phyloP scores from a whole-genome alignment of 2,113 vertebrate species.

The Pontoporia blainvillei region DNA sequence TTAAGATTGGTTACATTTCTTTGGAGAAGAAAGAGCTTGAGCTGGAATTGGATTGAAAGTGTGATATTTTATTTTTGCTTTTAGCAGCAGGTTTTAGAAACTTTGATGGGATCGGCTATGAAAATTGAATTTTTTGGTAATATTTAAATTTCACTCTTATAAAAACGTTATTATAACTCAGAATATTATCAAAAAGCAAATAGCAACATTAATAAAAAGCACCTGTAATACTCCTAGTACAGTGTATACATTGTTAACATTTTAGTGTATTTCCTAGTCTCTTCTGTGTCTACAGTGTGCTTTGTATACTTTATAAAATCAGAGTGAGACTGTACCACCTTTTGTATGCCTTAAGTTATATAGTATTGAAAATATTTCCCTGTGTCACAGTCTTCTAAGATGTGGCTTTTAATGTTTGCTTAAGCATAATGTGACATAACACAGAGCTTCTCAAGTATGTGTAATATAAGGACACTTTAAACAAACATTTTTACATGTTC shows the following conservation, averaged over 20 bases:
- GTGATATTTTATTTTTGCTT: background rate
- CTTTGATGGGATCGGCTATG: background rate
- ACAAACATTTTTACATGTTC: background rate
- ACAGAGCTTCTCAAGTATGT: background rate
- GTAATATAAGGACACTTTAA: background rate
- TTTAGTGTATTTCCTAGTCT: background rate
- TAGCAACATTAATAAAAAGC: background rate
- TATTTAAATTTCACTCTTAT: background rate
- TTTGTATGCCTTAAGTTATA: background rate
- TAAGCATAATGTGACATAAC: background rate
- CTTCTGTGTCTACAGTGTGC: background rate
- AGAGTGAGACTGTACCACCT: background rate
- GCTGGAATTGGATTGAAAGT: background rate
- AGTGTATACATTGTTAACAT: background rate
- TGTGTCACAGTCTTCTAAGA: background rate
- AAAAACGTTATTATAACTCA: background rate
- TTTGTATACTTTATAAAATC: background rate
- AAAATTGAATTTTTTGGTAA: background rate
- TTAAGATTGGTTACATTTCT: background rate
- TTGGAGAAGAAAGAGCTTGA: conserved; percentile 1
- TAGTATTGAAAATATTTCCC: background rate
- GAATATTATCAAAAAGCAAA: conserved; percentile 8
- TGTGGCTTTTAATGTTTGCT: background rate
- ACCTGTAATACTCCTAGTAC: background rate
- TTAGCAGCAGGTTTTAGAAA: background rate